A percentile compares a stretch with the other conserved stretches of the same genome.
Evolutionary conservation across 2,888 invertebrate species (phyloP).

Genomic region (Ichneumoninae sp.): DNA sequence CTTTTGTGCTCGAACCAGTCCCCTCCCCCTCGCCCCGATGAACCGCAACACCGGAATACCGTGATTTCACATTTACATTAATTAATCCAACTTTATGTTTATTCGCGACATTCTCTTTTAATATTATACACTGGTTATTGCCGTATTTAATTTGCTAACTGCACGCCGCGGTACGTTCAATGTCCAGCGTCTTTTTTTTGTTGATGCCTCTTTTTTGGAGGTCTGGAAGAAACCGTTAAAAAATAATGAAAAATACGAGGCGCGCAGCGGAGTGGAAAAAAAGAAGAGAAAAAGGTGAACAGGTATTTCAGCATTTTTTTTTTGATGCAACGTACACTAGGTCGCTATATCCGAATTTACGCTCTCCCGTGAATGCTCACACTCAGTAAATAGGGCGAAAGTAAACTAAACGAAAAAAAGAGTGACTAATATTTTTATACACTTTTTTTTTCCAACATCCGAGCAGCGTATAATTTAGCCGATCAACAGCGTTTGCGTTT

Average conservation of each 20-base stretch:
- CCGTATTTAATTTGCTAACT: conserved; percentile 11
- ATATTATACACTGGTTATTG: conserved; percentile 39
- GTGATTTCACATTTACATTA: conserved; percentile 55
- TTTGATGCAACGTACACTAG: background rate
- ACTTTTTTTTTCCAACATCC: background rate
- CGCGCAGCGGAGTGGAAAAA: background rate
- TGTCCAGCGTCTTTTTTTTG: background rate
- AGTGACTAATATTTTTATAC: background rate
- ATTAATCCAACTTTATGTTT: conserved; percentile 51
- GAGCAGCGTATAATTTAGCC: conserved; percentile 4
- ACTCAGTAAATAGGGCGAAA: background rate
- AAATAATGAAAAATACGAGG: background rate
- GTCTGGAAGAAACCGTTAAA: background rate
- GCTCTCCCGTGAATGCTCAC: background rate
- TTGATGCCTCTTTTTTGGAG: too few species aligned
- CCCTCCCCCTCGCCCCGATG: background rate
- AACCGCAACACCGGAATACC: conserved; percentile 13
- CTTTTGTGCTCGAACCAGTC: background rate
- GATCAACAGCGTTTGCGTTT: background rate
- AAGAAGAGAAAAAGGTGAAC: background rate
- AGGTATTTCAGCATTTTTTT: background rate
- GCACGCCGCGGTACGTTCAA: conserved; percentile 13
- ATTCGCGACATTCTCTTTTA: conserved; percentile 38
- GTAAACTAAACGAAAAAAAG: conserved; percentile 9
- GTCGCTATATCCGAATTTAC: background rate